These are phyloP conservation scores for Lomographa bimaculata DNA, from an alignment of 2,888 invertebrate species.

Conservation along the genomic window DNA sequence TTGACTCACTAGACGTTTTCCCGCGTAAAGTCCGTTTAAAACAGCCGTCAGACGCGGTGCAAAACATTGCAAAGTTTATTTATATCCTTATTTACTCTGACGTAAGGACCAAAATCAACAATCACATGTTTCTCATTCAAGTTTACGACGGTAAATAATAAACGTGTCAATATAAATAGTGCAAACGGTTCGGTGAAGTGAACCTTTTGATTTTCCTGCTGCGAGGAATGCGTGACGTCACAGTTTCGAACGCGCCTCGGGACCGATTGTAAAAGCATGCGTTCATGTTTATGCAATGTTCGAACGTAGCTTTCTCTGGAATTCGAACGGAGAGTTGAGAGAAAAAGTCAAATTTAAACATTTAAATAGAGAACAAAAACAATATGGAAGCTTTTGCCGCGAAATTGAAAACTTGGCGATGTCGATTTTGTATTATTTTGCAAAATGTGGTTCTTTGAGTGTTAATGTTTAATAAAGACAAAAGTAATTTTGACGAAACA, in stretches of 20 bases:
- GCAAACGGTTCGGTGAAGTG: constrained; percentile 70
- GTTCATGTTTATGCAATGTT: constrained; percentile 13
- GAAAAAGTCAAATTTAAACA: too few species aligned
- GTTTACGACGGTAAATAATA: constrained; percentile 11
- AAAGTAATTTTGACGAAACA: too few species aligned
- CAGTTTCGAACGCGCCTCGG: constrained; percentile 37
- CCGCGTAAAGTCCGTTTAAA: constrained; percentile 57
- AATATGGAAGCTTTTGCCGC: too few species aligned
- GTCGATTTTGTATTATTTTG: too few species aligned
- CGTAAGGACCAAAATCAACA: constrained; percentile 20
- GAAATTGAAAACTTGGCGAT: too few species aligned
- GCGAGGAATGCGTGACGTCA: constrained; percentile 77
- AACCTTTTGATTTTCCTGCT: constrained; percentile 71
- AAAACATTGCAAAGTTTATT: not conserved
- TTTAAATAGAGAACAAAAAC: too few species aligned
- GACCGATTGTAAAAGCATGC: constrained; percentile 6
- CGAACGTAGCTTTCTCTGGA: constrained; percentile 7
- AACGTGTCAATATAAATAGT: constrained; percentile 60
- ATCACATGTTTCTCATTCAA: constrained; percentile 4
- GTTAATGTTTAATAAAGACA: too few species aligned
- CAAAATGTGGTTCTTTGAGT: too few species aligned
- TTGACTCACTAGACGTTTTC: constrained; percentile 69
- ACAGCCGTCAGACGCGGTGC: constrained; percentile 3
- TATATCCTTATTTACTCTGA: constrained; percentile 7
- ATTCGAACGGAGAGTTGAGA: constrained; percentile 2